Conservation (phyloP, 2,113 vertebrate species). For the Catharus fuscescens region DNA sequence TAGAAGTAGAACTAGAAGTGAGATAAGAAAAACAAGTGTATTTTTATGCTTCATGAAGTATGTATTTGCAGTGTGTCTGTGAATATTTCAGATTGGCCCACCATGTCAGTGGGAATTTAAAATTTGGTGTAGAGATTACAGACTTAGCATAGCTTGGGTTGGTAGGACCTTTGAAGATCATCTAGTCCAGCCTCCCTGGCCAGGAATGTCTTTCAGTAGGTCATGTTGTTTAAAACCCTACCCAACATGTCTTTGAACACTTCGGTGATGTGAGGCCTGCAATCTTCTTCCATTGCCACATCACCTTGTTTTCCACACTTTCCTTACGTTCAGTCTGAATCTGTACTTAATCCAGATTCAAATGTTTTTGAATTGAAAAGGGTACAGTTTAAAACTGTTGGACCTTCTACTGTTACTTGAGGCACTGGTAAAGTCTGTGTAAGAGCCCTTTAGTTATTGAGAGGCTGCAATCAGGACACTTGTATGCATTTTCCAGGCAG, state of each 20-base stretch:
- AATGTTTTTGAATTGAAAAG: background rate
- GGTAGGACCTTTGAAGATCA: background rate
- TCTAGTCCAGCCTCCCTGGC: background rate
- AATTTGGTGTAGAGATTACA: background rate
- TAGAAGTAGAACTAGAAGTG: background rate
- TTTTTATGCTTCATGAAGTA: background rate
- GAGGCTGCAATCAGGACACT: rapidly evolving
- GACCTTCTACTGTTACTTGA: background rate
- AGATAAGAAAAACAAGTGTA: background rate
- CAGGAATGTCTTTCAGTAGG: background rate
- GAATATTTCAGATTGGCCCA: background rate
- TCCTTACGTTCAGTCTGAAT: background rate
- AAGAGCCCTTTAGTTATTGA: rapidly evolving
- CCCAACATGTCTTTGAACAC: background rate
- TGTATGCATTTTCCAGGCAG: background rate
- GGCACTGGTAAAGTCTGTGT: background rate
- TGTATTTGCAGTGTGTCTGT: background rate
- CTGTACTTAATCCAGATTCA: background rate
- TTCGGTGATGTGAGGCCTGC: background rate
- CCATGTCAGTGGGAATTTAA: background rate
- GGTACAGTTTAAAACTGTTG: background rate
- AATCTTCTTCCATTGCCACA: rapidly evolving
- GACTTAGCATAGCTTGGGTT: background rate
- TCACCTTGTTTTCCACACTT: background rate
- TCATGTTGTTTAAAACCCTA: background rate